These are phyloP conservation scores for Micrasema longulum DNA, from an alignment of 1,140 invertebrate species.

Conservation along the genomic window DNA sequence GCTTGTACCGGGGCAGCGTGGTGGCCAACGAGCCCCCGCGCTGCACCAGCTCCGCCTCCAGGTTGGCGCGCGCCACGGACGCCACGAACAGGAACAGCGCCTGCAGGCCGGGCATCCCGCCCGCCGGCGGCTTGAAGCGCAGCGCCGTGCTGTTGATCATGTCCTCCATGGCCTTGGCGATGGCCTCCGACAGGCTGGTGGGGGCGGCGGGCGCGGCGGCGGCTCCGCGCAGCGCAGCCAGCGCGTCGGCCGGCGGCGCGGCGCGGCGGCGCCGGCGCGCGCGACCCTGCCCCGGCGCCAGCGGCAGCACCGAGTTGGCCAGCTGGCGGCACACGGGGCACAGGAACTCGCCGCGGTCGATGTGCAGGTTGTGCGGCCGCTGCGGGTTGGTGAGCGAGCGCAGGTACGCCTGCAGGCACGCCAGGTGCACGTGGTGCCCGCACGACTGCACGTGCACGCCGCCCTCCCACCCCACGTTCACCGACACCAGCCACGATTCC, in stretches of 20 bases:
- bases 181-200: slow-evolving; percentile 77
- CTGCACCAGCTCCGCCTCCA: slow-evolving; percentile 92
- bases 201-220: slow-evolving; percentile 68
- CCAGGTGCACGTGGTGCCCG: slow-evolving; percentile 94
- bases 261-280: slow-evolving; percentile 66
- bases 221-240: slow-evolving; percentile 67
- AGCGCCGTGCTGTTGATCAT: slow-evolving; percentile 84
- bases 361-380: slow-evolving; percentile 77
- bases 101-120: slow-evolving; percentile 74
- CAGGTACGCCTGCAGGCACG: slow-evolving; percentile 91
- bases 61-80: slow-evolving; percentile 91
- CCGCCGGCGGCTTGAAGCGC: slow-evolving; percentile 66
- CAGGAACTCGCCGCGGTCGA: slow-evolving; percentile 89
- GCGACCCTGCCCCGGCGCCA: slow-evolving; percentile 84
- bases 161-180: slow-evolving; percentile 92
- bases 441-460: slow-evolving; percentile 96
- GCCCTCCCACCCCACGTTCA: slow-evolving; percentile 92
- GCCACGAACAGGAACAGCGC: slow-evolving; percentile 89
- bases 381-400: slow-evolving; percentile 83
- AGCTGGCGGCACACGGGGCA: slow-evolving; percentile 95
- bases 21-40: slow-evolving; percentile 81
- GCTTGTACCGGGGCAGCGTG: slow-evolving; percentile 73
- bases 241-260: slow-evolving; percentile 67
- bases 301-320: slow-evolving; percentile 91
- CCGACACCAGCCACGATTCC: slow-evolving; percentile 84